Conservation (phyloP, 2,888 invertebrate genomes). For the Mythimna lalbum region DNA sequence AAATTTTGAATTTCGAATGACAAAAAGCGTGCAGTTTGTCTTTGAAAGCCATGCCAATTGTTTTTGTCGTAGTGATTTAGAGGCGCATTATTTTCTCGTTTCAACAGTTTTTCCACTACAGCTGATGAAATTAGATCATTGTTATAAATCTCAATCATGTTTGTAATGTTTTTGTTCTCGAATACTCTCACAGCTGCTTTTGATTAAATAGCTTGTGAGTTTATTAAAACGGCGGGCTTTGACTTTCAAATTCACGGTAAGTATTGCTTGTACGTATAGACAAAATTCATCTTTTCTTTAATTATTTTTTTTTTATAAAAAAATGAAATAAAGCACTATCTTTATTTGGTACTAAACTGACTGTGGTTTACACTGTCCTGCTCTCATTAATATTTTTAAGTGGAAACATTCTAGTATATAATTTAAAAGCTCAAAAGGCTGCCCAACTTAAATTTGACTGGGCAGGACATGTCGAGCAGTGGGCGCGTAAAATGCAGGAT, state of each 20-base stretch:
- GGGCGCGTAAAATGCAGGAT: no score
- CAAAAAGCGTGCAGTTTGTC: slow-evolving; percentile 32
- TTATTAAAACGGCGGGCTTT: neutral
- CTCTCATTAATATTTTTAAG: no score
- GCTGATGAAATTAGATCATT: slow-evolving; percentile 19
- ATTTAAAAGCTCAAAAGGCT: no score
- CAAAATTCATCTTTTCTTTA: no score
- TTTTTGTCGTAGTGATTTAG: slow-evolving; percentile 19
- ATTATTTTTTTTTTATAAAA: no score
- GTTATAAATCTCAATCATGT: slow-evolving; percentile 30
- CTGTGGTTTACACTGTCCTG: no score
- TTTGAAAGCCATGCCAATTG: slow-evolving; percentile 47
- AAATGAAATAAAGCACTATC: no score
- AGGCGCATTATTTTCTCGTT: slow-evolving; percentile 17
- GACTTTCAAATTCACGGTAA: neutral
- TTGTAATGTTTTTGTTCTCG: slow-evolving; percentile 1
- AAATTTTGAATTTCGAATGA: slow-evolving; percentile 41
- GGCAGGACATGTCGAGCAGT: no score
- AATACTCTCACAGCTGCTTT: neutral
- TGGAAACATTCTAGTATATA: no score
- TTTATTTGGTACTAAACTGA: no score
- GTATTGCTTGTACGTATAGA: neutral
- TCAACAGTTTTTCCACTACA: slow-evolving; percentile 9
- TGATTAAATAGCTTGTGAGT: neutral
- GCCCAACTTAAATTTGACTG: no score